A percentile compares a stretch with the other conserved stretches of the same genome.
phyloP scores from a whole-genome alignment of 2,888 invertebrate species.

The Anoncus sp. region DNA sequence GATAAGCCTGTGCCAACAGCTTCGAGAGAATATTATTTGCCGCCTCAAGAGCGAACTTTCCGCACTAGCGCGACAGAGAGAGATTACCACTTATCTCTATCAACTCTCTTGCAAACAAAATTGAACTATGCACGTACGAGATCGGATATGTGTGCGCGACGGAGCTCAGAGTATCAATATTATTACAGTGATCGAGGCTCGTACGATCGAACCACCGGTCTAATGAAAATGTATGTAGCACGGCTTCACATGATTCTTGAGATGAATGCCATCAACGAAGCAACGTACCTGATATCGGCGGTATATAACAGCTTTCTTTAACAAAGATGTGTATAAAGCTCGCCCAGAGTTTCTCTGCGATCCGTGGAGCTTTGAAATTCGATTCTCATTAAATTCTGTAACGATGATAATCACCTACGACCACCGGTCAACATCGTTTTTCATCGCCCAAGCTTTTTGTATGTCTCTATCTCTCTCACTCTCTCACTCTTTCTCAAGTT shows the following conservation, averaged over 20 bases:
- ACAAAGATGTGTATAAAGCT: neutral
- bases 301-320: neutral
- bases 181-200: slow-evolving; percentile 71
- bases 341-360: neutral
- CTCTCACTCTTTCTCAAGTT: neutral
- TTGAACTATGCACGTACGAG: slow-evolving; percentile 25
- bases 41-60: slow-evolving; percentile 50
- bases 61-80: slow-evolving; percentile 49
- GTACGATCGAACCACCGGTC: slow-evolving; percentile 28
- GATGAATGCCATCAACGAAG: slow-evolving; percentile 24
- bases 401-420: slow-evolving; percentile 22
- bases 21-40: slow-evolving; percentile 50
- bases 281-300: slow-evolving; percentile 6
- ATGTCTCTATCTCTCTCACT: neutral
- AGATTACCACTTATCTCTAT: slow-evolving; percentile 57
- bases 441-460: slow-evolving; percentile 3
- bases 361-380: slow-evolving; percentile 46
- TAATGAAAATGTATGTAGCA: neutral
- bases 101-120: slow-evolving; percentile 25
- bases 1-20: slow-evolving; percentile 48
- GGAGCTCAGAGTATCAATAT: slow-evolving; percentile 73
- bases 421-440: slow-evolving; percentile 11
- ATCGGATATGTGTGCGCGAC: slow-evolving; percentile 56
- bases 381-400: slow-evolving; percentile 14
- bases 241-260: slow-evolving; percentile 20